Percentiles rank a stretch among this genome's conserved stretches.
These are phyloP conservation scores for Sylvicola cinctus DNA, from an alignment of 2,888 invertebrate genomes.

Conservation along the genomic window DNA sequence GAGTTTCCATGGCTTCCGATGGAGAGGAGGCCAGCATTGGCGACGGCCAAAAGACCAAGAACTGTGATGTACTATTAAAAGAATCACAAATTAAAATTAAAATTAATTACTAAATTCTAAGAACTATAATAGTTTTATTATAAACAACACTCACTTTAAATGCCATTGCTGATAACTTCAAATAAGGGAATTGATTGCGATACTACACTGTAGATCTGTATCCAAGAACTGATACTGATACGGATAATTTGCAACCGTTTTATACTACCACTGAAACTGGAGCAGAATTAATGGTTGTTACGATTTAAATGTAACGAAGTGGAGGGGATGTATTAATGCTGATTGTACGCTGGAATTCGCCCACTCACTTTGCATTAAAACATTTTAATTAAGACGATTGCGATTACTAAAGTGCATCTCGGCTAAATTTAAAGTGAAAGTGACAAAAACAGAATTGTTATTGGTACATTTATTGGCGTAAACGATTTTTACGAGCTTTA, in stretches of 20 bases:
- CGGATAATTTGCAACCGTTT: background rate
- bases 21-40: background rate
- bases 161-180: background rate
- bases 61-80: background rate
- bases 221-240: background rate
- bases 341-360: too few relatives aligned
- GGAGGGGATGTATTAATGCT: too few relatives aligned
- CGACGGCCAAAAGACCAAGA: background rate
- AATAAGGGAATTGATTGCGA: background rate
- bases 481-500: too few relatives aligned
- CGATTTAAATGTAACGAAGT: too few relatives aligned
- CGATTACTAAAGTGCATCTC: too few relatives aligned
- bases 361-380: too few relatives aligned
- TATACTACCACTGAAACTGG: too few relatives aligned
- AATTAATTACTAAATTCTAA: background rate
- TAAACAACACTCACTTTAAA: background rate
- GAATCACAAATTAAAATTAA: background rate
- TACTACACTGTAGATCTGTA: background rate
- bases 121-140: background rate
- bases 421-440: too few relatives aligned
- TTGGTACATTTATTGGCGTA: too few relatives aligned
- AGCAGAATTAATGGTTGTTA: too few relatives aligned
- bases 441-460: too few relatives aligned
- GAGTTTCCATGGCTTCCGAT: background rate
- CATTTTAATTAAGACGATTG: too few relatives aligned